Evolutionary conservation across 2,888 invertebrate species (phyloP).

Genomic region (Caenorhabditis sulstoni): DNA sequence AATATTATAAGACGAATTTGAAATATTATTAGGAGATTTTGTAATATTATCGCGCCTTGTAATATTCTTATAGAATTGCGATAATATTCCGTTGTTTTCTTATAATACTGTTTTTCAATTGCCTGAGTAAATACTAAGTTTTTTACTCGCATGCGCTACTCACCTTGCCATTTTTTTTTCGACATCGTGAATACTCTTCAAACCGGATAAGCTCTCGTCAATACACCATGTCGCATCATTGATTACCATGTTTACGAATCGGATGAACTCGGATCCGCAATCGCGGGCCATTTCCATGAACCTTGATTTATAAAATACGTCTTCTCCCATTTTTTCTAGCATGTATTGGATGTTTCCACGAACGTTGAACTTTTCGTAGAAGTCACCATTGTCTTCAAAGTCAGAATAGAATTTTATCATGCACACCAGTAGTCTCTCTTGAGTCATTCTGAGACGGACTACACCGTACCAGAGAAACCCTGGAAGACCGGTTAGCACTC

Average conservation of each 20-base stretch:
- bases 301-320: conserved; percentile 89
- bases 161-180: conserved; percentile 88
- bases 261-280: conserved; percentile 85
- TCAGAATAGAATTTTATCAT: conserved; percentile 97
- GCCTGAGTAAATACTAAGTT: too few relatives aligned
- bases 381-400: conserved; percentile 85
- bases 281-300: conserved; percentile 89
- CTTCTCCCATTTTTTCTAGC: conserved; percentile 82
- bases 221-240: conserved; percentile 96
- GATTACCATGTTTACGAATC: conserved; percentile 95
- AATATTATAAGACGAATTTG: too few relatives aligned
- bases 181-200: conserved; percentile 86
- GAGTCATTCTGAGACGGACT: conserved; percentile 85
- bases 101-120: too few relatives aligned
- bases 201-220: conserved; percentile 94
- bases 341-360: conserved; percentile 95
- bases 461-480: conserved; percentile 60
- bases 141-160: conserved; percentile 81
- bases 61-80: too few relatives aligned
- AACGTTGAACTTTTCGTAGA: conserved; percentile 99
- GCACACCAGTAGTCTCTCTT: conserved; percentile 89
- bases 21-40: too few relatives aligned
- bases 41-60: too few relatives aligned
- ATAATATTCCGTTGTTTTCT: too few relatives aligned
- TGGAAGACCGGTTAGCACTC: conserved; percentile 66